A percentile compares a stretch with the other conserved stretches of the same genome.
These are phyloP conservation scores for Lophochroa leadbeateri DNA, from an alignment of 2,113 vertebrate species.

Conservation along the genomic window DNA sequence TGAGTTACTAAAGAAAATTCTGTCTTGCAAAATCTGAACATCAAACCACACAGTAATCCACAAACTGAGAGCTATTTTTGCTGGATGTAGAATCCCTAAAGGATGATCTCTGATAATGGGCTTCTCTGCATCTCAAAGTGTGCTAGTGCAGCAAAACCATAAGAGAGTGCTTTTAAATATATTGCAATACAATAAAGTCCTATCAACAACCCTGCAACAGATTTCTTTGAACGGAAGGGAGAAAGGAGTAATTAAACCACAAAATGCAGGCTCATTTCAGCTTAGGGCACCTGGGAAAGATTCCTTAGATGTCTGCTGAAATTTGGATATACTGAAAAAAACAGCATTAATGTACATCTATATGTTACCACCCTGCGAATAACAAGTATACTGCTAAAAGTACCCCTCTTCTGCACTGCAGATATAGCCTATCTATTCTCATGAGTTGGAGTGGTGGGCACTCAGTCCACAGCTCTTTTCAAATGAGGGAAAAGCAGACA, in stretches of 20 bases:
- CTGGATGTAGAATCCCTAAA: slow-evolving; percentile 24
- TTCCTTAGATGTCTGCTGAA: background rate
- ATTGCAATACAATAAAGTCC: background rate
- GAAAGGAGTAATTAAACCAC: background rate
- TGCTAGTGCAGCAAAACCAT: background rate
- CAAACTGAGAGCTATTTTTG: slow-evolving; percentile 30
- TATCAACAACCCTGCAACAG: background rate
- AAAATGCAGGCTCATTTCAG: background rate
- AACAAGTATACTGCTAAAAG: background rate
- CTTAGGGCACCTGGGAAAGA: background rate
- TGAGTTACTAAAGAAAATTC: slow-evolving; percentile 10
- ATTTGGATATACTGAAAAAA: background rate
- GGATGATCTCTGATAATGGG: slow-evolving; percentile 37
- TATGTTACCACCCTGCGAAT: background rate
- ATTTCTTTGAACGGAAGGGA: background rate
- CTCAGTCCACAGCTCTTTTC: background rate
- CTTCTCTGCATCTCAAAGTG: slow-evolving; percentile 21
- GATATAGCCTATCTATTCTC: background rate
- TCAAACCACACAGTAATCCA: slow-evolving; percentile 22
- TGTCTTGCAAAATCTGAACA: background rate
- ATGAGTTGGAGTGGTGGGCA: background rate
- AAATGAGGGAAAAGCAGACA: background rate
- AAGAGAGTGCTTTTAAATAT: background rate
- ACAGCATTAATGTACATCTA: background rate
- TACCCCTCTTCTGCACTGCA: background rate